Conservation (phyloP, 2,888 invertebrate species). For the Drosophila paracracens region DNA sequence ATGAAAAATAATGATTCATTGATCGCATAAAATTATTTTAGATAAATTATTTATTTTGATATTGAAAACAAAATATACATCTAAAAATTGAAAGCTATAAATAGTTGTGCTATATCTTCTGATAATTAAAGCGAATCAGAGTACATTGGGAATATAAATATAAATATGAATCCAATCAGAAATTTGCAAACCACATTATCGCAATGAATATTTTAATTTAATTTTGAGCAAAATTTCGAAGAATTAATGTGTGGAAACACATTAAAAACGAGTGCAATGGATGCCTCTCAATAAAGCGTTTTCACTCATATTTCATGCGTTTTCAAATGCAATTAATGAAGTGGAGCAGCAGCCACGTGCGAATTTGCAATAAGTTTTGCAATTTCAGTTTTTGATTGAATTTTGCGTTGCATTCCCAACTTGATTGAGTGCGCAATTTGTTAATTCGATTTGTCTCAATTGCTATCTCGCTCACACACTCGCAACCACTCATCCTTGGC, state of each 20-base stretch:
- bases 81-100: neutral
- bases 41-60: neutral
- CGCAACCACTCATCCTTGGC: neutral
- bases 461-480: slow-evolving; percentile 12
- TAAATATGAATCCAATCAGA: neutral
- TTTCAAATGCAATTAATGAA: slow-evolving; percentile 58
- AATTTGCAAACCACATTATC: neutral
- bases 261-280: neutral
- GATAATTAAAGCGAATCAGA: neutral
- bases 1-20: neutral
- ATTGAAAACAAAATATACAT: neutral
- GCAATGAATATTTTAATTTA: neutral
- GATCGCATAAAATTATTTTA: neutral
- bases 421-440: slow-evolving; percentile 76
- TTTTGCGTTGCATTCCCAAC: slow-evolving; percentile 41
- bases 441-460: slow-evolving; percentile 66
- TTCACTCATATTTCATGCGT: slow-evolving; percentile 1
- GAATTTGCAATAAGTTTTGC: slow-evolving; percentile 46
- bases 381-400: slow-evolving; percentile 66
- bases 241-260: slow-evolving; percentile 7
- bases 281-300: slow-evolving; percentile 3
- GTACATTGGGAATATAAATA: neutral
- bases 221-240: too few species aligned
- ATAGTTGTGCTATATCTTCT: neutral
- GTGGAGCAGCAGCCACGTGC: slow-evolving; percentile 42